A percentile compares a stretch with the other conserved stretches of the same genome.
Conservation (phyloP, 2,113 vertebrate genomes). For the Rhadina sibilatrix region DNA sequence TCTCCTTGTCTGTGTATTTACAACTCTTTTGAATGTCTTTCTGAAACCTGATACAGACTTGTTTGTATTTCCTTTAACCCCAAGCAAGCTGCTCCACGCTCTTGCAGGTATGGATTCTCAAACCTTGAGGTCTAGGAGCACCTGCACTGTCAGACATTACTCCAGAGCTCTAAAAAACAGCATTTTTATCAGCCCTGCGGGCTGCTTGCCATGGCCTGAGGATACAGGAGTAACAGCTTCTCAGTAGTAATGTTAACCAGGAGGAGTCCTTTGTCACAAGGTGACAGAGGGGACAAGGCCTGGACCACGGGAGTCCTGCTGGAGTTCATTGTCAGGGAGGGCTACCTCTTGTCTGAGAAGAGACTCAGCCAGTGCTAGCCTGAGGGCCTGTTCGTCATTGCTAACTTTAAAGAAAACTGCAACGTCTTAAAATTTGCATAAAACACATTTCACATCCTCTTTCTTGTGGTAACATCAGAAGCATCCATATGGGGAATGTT, state of each 20-base stretch:
- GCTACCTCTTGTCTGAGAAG: not conserved
- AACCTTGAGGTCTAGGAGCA: not conserved
- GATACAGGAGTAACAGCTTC: not conserved
- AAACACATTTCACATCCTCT: not conserved
- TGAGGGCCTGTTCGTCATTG: not conserved
- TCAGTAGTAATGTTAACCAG: not conserved
- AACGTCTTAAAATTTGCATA: not conserved
- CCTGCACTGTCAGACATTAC: accelerated
- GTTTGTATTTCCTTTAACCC: not conserved
- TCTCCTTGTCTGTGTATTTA: not conserved
- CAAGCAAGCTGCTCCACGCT: not conserved
- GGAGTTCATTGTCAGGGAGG: not conserved
- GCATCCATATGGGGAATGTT: not conserved
- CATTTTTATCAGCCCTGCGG: not conserved
- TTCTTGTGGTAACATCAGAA: not conserved
- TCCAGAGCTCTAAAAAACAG: not conserved
- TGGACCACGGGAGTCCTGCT: not conserved
- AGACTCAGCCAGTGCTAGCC: not conserved
- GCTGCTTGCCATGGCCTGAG: not conserved
- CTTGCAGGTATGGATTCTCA: not conserved
- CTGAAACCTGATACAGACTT: not conserved
- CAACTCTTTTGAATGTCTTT: not conserved
- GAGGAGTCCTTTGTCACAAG: not conserved
- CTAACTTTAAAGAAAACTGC: not conserved
- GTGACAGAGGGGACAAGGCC: not conserved